Conservation (phyloP, 2,113 vertebrate species). For the human region GRCh38 chr1:58750501-58751000, state of each 20-base stretch:
- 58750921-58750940: not conserved
- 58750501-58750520: not conserved
- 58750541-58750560: not conserved
- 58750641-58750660: not conserved
- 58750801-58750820: not conserved
- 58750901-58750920: not conserved
- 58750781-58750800: not conserved
- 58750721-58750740: not conserved
- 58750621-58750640: not conserved
- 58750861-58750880: not conserved
- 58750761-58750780: not conserved
- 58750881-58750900: not conserved
- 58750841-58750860: not conserved
- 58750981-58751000: not conserved
- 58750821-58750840: not conserved
- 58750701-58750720: not conserved
- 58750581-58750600: not conserved
- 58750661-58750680: not conserved
- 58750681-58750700: not conserved
- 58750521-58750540: not conserved
- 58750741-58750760: not conserved
- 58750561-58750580: not conserved
- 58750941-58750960: not conserved
- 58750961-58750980: not conserved
- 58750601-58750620: accelerated